These are phyloP conservation scores for Nibea albiflora DNA, from an alignment of 2,113 vertebrate species.

Conservation along the genomic window DNA sequence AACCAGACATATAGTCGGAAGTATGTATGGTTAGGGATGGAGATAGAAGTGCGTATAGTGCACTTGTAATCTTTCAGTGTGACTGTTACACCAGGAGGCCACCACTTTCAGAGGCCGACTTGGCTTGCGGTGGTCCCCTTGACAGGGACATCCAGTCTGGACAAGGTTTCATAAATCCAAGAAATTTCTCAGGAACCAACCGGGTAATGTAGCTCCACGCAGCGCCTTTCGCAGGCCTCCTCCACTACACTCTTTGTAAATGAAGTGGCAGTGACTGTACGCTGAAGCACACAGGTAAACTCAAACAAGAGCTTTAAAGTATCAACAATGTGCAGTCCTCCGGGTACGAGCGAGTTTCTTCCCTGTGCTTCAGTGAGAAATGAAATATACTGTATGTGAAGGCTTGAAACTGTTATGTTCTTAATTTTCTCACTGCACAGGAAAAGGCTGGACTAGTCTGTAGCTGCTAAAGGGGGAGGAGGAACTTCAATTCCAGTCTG, in stretches of 20 bases:
- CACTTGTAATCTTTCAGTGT: conserved; percentile 40
- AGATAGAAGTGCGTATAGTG: conserved; percentile 8
- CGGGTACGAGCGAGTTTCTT: conserved; percentile 25
- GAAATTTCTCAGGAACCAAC: conserved; percentile 76
- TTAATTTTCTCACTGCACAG: conserved; percentile 76
- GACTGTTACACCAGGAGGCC: conserved; percentile 59
- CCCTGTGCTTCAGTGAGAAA: conserved; percentile 57
- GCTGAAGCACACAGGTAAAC: conserved; percentile 57
- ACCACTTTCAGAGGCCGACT: conserved; percentile 31
- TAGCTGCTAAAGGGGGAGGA: conserved; percentile 73
- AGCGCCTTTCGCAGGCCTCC: conserved; percentile 51
- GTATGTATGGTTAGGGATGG: neutral
- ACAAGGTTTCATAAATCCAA: conserved; percentile 48
- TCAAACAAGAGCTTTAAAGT: conserved; percentile 50
- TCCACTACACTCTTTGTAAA: conserved; percentile 39
- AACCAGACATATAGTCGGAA: conserved; percentile 5
- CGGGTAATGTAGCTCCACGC: conserved; percentile 53
- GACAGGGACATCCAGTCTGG: conserved; percentile 41
- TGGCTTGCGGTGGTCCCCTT: conserved; percentile 42
- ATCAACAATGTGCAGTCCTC: conserved; percentile 5
- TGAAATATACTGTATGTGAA: conserved; percentile 64
- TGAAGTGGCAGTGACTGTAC: conserved; percentile 57
- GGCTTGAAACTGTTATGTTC: conserved; percentile 82
- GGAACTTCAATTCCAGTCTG: conserved; percentile 67
- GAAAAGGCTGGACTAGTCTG: conserved; percentile 58